Evolutionary conservation across 2,113 vertebrate genomes (phyloP).

Genomic region (Corapipo altera): DNA sequence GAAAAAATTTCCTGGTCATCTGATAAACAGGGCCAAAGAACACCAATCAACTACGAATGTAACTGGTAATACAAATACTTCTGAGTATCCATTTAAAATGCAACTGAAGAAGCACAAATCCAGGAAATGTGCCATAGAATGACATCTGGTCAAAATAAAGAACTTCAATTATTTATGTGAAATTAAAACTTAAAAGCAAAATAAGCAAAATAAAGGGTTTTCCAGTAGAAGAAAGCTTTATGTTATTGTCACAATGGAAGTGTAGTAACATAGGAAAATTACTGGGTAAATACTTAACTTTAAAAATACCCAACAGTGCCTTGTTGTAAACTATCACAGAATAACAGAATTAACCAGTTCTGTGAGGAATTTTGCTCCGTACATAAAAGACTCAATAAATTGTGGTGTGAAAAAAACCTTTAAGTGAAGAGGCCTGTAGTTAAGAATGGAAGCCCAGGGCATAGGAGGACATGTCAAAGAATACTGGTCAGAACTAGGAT

Average conservation of each 20-base stretch:
- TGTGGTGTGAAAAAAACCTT: not conserved
- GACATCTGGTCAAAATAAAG: not conserved
- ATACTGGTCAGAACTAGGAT: not conserved
- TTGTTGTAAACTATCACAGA: not conserved
- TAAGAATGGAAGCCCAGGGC: not conserved
- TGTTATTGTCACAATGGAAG: not conserved
- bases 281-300: not conserved
- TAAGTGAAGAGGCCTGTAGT: not conserved
- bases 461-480: not conserved
- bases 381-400: not conserved
- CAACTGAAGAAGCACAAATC: not conserved
- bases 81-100: not conserved
- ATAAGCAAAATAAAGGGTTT: not conserved
- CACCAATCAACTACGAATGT: not conserved
- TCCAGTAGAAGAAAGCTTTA: not conserved
- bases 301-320: not conserved
- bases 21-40: not conserved
- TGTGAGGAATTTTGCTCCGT: not conserved
- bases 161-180: not conserved
- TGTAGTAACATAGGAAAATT: not conserved
- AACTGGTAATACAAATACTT: not conserved
- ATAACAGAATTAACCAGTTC: not conserved
- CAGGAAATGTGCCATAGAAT: not conserved
- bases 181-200: constrained; percentile 9
- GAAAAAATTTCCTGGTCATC: not conserved